Evolutionary conservation across 1,140 invertebrate genomes (phyloP), one percentile per base, ranked within the genome.

Genomic region (Tenebrio molitor): DNA sequence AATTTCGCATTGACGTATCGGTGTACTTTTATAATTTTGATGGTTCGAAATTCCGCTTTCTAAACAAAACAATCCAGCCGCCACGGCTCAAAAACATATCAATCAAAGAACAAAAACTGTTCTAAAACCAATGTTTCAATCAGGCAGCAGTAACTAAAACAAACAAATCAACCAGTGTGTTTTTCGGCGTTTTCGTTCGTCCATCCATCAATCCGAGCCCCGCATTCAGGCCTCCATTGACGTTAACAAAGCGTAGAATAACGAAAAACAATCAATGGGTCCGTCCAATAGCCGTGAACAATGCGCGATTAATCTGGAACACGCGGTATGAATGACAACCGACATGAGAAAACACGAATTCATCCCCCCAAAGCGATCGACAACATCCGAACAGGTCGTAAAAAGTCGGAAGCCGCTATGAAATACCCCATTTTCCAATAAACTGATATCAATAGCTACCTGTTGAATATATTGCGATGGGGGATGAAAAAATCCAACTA

Each of bases 381-480:
- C 50, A 58, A 58, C 36, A 39, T 12, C 36, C 53, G 53, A 62
- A 62, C 34, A 42, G 69, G n/a, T 74, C 72, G 67, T 73, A 73
- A 75, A 75, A 75, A 76, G 75, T 77, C 78, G 79, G 78, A 80
- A 77, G 74, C 77, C 64, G 69, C 66, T 78, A 75, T 80, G 77
- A 80, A 80, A 79, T 78, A 78, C 81, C 81, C 80, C 79, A 81
- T 82, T 82, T 82, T 81, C 81, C 81, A 82, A 82, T 82, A 82
- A 82, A 82, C 81, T 80, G 81, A 81, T 82, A 82, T 80, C 81
- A 78, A 82, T 82, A 82, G 77, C 79, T 76, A 82, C 80, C 80
- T 81, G 80, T 81, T 81, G 80, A 79, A 75, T 66, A 29, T 29
- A 63, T 34, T 69, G 66, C 36, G 70, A 62, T 70, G 69, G 66